phyloP scores from a whole-genome alignment of 2,797 vertebrate genomes.

The Microtus obscurus region DNA sequence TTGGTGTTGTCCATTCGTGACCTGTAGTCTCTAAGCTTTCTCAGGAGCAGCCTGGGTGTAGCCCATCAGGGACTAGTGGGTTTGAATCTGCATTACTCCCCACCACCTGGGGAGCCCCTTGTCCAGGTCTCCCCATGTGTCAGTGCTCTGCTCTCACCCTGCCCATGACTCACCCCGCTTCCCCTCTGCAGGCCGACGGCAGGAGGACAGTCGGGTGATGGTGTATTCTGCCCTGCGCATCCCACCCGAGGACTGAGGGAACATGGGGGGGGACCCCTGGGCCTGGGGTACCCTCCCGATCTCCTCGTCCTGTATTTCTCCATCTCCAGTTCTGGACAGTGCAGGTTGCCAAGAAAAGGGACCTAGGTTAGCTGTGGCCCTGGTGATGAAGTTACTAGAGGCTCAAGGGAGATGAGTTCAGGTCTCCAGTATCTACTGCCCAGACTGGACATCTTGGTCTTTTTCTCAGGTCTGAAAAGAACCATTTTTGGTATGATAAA shows the following conservation, averaged over 20 bases:
- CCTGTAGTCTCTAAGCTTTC: constrained; percentile 75
- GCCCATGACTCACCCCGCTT: constrained; percentile 75
- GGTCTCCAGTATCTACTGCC: constrained; percentile 58
- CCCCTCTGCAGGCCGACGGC: constrained; percentile 86
- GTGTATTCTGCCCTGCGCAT: constrained; percentile 88
- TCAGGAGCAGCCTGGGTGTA: constrained; percentile 74
- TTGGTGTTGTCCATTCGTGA: constrained; percentile 72
- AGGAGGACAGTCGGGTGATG: constrained; percentile 85
- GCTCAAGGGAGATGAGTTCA: constrained; percentile 57
- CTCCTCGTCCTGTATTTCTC: constrained; percentile 81
- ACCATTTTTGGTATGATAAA: constrained; percentile 76
- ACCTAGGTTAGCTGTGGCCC: constrained; percentile 70
- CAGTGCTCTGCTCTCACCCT: constrained; percentile 67
- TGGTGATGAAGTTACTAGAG: constrained; percentile 64
- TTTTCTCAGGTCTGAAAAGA: constrained; percentile 83
- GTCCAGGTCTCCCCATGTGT: constrained; percentile 78
- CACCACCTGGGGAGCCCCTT: constrained; percentile 73
- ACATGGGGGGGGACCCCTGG: constrained; percentile 80
- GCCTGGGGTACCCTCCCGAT: constrained; percentile 79
- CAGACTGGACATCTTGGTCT: constrained; percentile 70
- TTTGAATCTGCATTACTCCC: constrained; percentile 74
- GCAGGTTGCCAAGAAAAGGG: constrained; percentile 77
- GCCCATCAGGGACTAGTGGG: constrained; percentile 81
- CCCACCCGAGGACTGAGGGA: constrained; percentile 87
- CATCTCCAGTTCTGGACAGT: constrained; percentile 82